Percentiles rank a stretch among this genome's conserved stretches.
Conservation (phyloP, 2,797 vertebrate genomes). For the Molossus molossus region DNA sequence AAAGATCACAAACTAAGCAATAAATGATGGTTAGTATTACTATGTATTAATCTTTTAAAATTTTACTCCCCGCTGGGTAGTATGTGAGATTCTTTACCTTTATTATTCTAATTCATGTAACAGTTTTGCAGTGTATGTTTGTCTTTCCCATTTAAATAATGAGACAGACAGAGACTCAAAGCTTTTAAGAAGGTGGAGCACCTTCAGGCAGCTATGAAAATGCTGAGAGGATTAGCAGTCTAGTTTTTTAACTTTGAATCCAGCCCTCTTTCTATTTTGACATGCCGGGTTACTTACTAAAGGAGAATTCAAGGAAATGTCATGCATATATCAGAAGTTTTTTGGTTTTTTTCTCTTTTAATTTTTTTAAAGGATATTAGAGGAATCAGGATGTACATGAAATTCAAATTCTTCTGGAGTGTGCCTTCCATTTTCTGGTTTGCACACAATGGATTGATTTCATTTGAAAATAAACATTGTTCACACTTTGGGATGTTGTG, state of each 20-base stretch:
- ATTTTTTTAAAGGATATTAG: background rate
- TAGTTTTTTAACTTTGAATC: background rate
- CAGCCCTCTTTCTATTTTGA: background rate
- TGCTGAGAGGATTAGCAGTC: background rate
- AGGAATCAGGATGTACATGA: background rate
- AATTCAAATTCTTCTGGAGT: background rate
- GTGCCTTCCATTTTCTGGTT: constrained; percentile 8
- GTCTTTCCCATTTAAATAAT: constrained; percentile 22
- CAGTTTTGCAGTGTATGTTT: constrained; percentile 25
- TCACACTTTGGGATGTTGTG: background rate
- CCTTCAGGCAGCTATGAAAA: background rate
- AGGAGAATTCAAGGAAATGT: background rate
- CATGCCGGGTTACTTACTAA: background rate
- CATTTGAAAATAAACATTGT: constrained; percentile 50
- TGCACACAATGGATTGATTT: constrained; percentile 9
- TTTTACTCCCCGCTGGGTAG: background rate
- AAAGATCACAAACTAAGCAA: background rate
- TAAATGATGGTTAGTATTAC: background rate
- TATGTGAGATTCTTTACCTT: constrained; percentile 16
- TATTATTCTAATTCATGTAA: constrained; percentile 32
- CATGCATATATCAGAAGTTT: constrained; percentile 12
- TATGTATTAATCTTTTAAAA: background rate
- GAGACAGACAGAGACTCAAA: background rate
- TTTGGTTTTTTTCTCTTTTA: background rate
- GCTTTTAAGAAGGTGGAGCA: background rate